Percentiles rank a stretch among this genome's conserved stretches.
Evolutionary conservation across 64 coral and sea anemone species (phyloP).

Genomic region (Porites lutea): DNA sequence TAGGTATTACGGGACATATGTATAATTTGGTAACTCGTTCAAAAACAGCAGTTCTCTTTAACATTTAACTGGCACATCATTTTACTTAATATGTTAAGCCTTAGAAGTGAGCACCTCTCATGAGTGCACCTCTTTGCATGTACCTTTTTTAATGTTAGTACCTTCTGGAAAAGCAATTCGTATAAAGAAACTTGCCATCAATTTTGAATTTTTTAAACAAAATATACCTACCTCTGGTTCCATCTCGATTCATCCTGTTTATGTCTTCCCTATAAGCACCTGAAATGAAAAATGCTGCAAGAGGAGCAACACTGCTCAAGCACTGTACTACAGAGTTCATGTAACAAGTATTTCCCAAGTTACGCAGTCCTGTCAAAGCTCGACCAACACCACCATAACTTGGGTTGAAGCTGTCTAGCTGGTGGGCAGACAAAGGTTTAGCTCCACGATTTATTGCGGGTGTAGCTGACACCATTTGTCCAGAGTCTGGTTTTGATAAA

Average conservation of each 20-base stretch:
- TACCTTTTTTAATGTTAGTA: too few relatives aligned
- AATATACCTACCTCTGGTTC: constrained; percentile 72
- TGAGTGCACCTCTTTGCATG: too few relatives aligned
- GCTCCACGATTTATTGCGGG: constrained; percentile 75
- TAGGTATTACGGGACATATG: too few relatives aligned
- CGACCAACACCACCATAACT: constrained; percentile 80
- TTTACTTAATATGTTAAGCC: too few relatives aligned
- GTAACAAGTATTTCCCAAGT: constrained; percentile 98
- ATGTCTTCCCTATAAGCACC: constrained; percentile 86
- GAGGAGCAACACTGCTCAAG: constrained; percentile 81
- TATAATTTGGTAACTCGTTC: too few relatives aligned
- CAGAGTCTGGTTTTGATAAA: constrained; percentile 70
- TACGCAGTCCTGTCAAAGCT: constrained; percentile 91
- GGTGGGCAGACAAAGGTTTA: constrained; percentile 77
- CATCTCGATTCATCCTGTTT: constrained; percentile 90
- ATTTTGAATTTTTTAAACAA: neutral
- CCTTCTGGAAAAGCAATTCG: too few relatives aligned
- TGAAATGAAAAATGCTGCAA: constrained; percentile 89
- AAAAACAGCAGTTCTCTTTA: too few relatives aligned
- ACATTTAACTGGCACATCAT: too few relatives aligned
- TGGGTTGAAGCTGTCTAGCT: constrained; percentile 79
- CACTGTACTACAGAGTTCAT: constrained; percentile 99
- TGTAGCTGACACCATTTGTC: neutral
- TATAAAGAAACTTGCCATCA: too few relatives aligned
- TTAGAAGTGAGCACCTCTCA: too few relatives aligned